A percentile compares a stretch with the other conserved stretches of the same genome.
phyloP scores from a whole-genome alignment of 2,888 invertebrate species.

The Agrochola circellaris region DNA sequence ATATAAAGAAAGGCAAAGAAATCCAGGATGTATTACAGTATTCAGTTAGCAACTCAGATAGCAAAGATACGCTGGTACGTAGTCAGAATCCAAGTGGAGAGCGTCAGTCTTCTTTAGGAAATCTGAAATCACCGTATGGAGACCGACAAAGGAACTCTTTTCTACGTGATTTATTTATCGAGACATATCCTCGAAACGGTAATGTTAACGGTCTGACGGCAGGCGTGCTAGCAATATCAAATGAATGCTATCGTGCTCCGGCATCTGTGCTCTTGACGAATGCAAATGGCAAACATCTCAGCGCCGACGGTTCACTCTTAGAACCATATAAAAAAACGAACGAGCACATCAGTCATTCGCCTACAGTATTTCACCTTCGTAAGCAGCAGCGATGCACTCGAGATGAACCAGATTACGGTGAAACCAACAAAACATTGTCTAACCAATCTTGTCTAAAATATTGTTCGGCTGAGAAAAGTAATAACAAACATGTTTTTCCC shows the following conservation, averaged over 20 bases:
- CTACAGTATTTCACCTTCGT: constrained; percentile 66
- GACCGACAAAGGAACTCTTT: constrained; percentile 85
- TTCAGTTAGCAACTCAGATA: constrained; percentile 71
- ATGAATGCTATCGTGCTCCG: constrained; percentile 83
- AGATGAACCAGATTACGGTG: constrained; percentile 64
- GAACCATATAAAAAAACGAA: constrained; percentile 71
- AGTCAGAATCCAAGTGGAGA: constrained; percentile 75
- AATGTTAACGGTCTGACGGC: constrained; percentile 85
- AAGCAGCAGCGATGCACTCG: constrained; percentile 62
- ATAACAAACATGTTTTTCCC: constrained; percentile 22
- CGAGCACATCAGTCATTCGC: constrained; percentile 67
- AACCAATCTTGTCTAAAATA: constrained; percentile 49
- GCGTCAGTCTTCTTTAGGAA: constrained; percentile 76
- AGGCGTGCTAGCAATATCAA: constrained; percentile 87
- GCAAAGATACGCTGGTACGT: constrained; percentile 71
- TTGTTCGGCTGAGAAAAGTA: constrained; percentile 43
- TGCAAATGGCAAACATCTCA: constrained; percentile 84
- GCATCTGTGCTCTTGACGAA: constrained; percentile 85
- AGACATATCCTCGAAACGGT: constrained; percentile 87
- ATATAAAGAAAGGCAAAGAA: constrained; percentile 74
- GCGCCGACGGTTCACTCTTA: constrained; percentile 72
- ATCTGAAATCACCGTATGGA: constrained; percentile 78
- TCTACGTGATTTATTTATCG: constrained; percentile 88
- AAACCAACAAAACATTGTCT: constrained; percentile 56
- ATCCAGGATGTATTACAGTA: constrained; percentile 69